A percentile compares a stretch with the other conserved stretches of the same genome.
phyloP scores from a whole-genome alignment of 2,113 vertebrate genomes.

The Rana temporaria region DNA sequence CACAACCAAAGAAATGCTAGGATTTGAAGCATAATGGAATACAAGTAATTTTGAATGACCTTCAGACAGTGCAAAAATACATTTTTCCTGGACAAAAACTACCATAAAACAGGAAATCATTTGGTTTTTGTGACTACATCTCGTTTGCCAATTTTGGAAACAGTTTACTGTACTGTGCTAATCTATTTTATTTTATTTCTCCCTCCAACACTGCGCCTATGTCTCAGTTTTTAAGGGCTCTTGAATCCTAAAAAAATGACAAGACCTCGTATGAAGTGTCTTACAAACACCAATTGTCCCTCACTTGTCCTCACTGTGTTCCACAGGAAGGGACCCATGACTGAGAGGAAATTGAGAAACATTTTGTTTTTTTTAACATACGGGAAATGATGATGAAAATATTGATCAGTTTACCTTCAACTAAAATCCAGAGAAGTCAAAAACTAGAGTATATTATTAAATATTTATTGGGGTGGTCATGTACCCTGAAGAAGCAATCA shows the following conservation, averaged over 20 bases:
- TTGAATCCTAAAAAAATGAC: not conserved
- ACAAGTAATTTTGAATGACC: no score
- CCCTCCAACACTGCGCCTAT: not conserved
- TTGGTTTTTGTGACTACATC: not conserved
- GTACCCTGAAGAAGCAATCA: not conserved
- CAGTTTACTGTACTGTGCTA: not conserved
- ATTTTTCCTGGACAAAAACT: no score
- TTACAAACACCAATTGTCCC: not conserved
- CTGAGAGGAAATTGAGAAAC: not conserved
- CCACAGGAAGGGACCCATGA: not conserved
- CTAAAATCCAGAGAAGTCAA: not conserved
- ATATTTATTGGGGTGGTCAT: not conserved
- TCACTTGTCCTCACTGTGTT: not conserved
- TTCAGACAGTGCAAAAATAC: no score
- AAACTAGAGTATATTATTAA: not conserved
- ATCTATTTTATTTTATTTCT: not conserved
- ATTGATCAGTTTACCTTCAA: not conserved
- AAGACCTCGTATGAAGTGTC: conserved; percentile 4
- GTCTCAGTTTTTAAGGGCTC: not conserved
- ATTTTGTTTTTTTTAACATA: not conserved
- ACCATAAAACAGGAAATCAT: no score
- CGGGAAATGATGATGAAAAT: not conserved
- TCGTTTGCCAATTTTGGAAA: not conserved
- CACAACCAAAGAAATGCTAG: no score
- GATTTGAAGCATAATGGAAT: no score